These are phyloP conservation scores for Neelides sp. DNA, from an alignment of 1,140 invertebrate genomes.

Conservation along the genomic window DNA sequence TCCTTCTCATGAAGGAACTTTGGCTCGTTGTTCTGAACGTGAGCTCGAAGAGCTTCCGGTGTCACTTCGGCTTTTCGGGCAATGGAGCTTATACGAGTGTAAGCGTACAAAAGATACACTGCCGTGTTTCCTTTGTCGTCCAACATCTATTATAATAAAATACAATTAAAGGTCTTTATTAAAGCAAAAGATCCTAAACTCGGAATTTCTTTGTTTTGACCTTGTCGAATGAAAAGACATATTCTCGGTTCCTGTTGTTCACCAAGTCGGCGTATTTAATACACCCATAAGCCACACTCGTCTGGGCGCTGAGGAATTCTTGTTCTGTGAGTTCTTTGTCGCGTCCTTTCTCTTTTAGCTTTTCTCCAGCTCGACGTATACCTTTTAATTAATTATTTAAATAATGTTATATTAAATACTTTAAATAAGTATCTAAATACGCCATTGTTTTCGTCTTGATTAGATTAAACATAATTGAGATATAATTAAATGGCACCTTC, in stretches of 20 bases:
- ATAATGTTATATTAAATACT: too few relatives aligned
- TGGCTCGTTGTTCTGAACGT: conserved; percentile 44
- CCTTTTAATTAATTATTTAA: conserved; percentile 42
- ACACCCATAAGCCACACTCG: conserved; percentile 92
- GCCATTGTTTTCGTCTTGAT: too few relatives aligned
- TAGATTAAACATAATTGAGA: too few relatives aligned
- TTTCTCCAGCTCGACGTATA: conserved; percentile 64
- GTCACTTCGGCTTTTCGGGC: conserved; percentile 60
- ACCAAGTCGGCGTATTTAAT: conserved; percentile 97
- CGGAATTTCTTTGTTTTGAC: conserved; percentile 34
- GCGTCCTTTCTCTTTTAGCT: conserved; percentile 78
- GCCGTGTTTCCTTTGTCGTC: conserved; percentile 98
- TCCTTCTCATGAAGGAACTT: conserved; percentile 80
- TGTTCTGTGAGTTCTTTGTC: conserved; percentile 70
- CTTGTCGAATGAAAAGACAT: conserved; percentile 97
- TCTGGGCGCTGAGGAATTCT: conserved; percentile 71
- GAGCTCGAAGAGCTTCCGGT: conserved; percentile 43
- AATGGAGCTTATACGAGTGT: conserved; percentile 86
- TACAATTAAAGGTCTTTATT: too few relatives aligned
- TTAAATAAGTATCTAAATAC: too few relatives aligned
- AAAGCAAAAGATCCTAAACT: conserved; percentile 2
- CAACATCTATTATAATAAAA: conserved; percentile 60
- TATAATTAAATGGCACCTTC: too few relatives aligned
- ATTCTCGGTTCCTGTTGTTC: conserved; percentile 86
- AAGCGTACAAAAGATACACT: conserved; percentile 90